Conservation (phyloP, 2,113 vertebrate species). For the Suncus etruscus region DNA sequence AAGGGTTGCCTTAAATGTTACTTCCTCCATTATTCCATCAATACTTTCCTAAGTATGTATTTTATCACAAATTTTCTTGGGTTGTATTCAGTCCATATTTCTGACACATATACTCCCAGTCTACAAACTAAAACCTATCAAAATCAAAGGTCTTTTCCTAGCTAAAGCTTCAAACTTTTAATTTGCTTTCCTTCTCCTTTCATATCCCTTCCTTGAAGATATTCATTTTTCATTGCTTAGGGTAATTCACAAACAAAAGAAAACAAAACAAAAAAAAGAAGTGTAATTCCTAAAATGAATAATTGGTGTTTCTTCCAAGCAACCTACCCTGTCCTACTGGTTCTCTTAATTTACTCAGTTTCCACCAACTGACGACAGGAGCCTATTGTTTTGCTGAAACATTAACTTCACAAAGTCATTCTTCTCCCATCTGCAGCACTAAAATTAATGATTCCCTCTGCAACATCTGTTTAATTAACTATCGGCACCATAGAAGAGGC, state of each 20-base stretch:
- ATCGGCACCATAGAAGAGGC: slow-evolving; percentile 89
- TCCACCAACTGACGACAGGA: slow-evolving; percentile 91
- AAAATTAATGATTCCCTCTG: slow-evolving; percentile 93
- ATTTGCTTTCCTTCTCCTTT: background rate
- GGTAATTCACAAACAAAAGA: slow-evolving; percentile 50
- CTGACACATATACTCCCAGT: background rate
- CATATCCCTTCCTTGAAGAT: background rate
- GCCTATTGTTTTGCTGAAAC: slow-evolving; percentile 92
- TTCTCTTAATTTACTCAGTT: slow-evolving; percentile 91
- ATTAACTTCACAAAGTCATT: slow-evolving; percentile 93
- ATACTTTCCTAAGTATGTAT: background rate
- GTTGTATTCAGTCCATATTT: slow-evolving; percentile 6
- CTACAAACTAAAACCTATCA: background rate
- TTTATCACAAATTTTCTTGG: background rate
- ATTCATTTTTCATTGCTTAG: background rate
- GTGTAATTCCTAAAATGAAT: slow-evolving; percentile 83
- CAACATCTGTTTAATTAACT: slow-evolving; percentile 93
- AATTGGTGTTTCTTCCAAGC: slow-evolving; percentile 84
- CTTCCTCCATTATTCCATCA: background rate
- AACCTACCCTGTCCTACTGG: slow-evolving; percentile 85
- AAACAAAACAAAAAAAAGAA: slow-evolving; percentile 64
- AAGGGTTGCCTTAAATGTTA: background rate
- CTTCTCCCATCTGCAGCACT: slow-evolving; percentile 90
- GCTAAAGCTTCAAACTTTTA: background rate
- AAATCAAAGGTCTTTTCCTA: slow-evolving; percentile 3